Evolutionary conservation across 2,113 vertebrate genomes (phyloP), one percentile per base, ranked within the genome.

Genomic region (Hipposideros armiger): DNA sequence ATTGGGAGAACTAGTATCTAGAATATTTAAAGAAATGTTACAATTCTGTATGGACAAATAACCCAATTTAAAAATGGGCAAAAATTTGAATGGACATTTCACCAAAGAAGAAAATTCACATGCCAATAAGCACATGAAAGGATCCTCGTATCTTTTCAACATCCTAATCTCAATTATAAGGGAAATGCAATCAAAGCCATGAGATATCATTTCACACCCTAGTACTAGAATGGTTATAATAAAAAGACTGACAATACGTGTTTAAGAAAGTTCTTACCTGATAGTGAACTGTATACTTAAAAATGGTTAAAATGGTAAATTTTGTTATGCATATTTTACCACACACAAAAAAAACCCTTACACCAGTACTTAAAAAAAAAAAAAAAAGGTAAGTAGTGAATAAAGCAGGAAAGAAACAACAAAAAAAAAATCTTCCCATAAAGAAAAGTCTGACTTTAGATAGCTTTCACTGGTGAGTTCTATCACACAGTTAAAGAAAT

Each of bases 401-500:
- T 10, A 54, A 77, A 72, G 54, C 15, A 83, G 10, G 30, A 58
- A 60, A 87, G 76, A 66, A 96, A 73, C 28, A 69, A 87, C 52
- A n/a, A 45, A 11, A 54, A 30, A 62, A 58, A 52, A 45, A 84
- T 30, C 60, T 69, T 81, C 69, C 22, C 42, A 88, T 52, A 77
- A 64, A 81, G 56, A 95, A 81, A 93, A 91, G 28, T 9, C 5
- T 3, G 4, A 26, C 0, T 69, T 90, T 45, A 86, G 66, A 62
- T 58, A 20, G 45, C 47, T 26, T 58, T 92, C 28, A 52, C 67
- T 72, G 54, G 20, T 74, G n/a, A 85, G 42, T 86, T 85, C 52
- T 56, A 91, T 6, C 28, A 92, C 47, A 97, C 20, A 85, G 11
- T 72, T 67, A 42, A 92, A 78, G 16, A 89, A 76, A 52, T 50